phyloP scores from a whole-genome alignment of 1,140 invertebrate species.

The Brachionus asplanchnoidis region DNA sequence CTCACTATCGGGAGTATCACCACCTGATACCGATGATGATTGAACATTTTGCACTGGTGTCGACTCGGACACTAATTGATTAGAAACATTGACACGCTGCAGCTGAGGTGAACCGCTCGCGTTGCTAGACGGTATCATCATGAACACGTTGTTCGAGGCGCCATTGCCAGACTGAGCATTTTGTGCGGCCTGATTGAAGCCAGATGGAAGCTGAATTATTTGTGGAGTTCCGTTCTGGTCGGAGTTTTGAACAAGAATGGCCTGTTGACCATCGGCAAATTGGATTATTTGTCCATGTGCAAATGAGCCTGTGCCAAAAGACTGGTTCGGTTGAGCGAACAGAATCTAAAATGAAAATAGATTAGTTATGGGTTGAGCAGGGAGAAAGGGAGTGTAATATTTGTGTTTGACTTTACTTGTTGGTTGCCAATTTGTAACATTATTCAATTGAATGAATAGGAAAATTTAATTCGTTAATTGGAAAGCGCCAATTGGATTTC shows the following conservation, averaged over 20 bases:
- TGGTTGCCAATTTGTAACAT: constrained; percentile 37
- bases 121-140: constrained; percentile 28
- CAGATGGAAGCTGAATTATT: neutral
- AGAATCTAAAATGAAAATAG: neutral
- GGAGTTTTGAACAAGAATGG: constrained; percentile 23
- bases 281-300: constrained; percentile 18
- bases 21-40: neutral
- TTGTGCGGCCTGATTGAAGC: neutral
- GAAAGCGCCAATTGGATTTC: constrained; percentile 20
- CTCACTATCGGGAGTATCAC: neutral
- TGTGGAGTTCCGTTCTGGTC: constrained; percentile 19
- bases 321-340: neutral
- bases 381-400: neutral
- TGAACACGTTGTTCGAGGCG: constrained; percentile 5
- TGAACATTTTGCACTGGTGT: neutral
- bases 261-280: constrained; percentile 38
- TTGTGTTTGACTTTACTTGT: neutral
- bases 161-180: neutral
- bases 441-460: neutral
- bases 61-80: neutral
- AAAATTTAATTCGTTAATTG: constrained; percentile 25
- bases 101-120: constrained; percentile 14
- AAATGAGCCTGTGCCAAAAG: neutral
- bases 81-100: neutral
- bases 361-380: neutral